phyloP scores from a whole-genome alignment of 2,113 vertebrate species.

The Nicator chloris region DNA sequence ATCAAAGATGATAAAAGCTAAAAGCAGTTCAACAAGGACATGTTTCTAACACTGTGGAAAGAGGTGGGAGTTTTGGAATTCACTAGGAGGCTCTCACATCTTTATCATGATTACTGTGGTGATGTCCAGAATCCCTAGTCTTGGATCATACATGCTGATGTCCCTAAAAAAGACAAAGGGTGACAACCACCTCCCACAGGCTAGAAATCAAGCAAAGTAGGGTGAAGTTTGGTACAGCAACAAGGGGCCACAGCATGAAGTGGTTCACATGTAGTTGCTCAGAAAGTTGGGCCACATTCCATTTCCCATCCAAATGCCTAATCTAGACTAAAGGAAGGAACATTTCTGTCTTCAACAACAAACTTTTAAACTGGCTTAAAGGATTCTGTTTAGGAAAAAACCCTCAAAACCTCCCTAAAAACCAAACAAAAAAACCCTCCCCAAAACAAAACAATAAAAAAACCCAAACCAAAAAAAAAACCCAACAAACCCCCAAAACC shows the following conservation, averaged over 20 bases:
- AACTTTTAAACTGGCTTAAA: not conserved
- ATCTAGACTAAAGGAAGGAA: not conserved
- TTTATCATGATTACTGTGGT: not conserved
- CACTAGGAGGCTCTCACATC: not conserved
- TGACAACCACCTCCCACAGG: rapidly evolving
- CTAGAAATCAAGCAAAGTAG: not conserved
- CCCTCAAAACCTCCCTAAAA: no score
- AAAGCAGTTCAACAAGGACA: not conserved
- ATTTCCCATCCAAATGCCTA: not conserved
- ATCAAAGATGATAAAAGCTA: not conserved
- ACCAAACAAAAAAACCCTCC: not conserved
- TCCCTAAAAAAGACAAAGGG: not conserved
- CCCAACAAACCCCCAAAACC: no score
- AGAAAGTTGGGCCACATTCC: not conserved
- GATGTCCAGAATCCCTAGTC: not conserved
- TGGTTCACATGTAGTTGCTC: not conserved
- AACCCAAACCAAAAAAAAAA: no score
- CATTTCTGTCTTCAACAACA: not conserved
- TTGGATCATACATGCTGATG: not conserved
- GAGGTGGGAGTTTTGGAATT: not conserved
- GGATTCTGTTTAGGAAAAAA: not conserved
- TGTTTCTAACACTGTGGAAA: not conserved
- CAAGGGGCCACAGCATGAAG: not conserved
- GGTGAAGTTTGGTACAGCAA: not conserved
- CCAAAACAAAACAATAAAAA: not conserved